These are phyloP conservation scores for Elegia similella DNA, from an alignment of 2,888 invertebrate species.

Conservation along the genomic window DNA sequence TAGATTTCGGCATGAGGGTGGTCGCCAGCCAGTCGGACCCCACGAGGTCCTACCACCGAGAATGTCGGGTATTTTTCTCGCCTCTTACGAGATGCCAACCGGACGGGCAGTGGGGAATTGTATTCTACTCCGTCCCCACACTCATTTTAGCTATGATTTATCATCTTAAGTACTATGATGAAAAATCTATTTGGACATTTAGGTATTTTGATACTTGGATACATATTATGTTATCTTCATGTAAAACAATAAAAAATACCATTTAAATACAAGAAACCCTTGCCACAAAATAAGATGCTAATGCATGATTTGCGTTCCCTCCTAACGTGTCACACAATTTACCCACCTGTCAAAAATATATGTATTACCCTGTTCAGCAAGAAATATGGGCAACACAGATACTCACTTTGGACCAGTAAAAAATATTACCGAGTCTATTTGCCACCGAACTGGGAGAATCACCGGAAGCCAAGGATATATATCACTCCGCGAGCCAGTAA, in stretches of 20 bases:
- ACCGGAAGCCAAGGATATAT: conserved; percentile 63
- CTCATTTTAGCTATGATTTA: no score
- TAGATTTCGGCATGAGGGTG: no score
- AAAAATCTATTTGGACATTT: no score
- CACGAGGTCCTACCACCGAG: no score
- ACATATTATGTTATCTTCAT: background rate
- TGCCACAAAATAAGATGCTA: background rate
- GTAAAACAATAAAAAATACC: background rate
- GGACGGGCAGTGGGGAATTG: no score
- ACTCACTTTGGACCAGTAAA: conserved; percentile 23
- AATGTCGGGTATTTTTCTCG: no score
- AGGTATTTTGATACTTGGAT: no score
- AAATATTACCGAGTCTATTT: conserved; percentile 33
- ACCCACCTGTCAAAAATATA: conserved; percentile 24
- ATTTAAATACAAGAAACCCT: background rate
- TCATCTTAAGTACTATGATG: no score
- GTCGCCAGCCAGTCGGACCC: no score
- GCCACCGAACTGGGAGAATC: conserved; percentile 34
- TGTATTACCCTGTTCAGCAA: conserved; percentile 27
- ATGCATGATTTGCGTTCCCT: background rate
- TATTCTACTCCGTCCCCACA: no score
- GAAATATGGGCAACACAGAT: conserved; percentile 25
- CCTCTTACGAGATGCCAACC: no score
- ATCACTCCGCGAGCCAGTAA: conserved; percentile 64
- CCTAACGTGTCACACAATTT: conserved; percentile 10